phyloP scores from a whole-genome alignment of 92 coral and sea anemone species.

The Pocillopora grandis region DNA sequence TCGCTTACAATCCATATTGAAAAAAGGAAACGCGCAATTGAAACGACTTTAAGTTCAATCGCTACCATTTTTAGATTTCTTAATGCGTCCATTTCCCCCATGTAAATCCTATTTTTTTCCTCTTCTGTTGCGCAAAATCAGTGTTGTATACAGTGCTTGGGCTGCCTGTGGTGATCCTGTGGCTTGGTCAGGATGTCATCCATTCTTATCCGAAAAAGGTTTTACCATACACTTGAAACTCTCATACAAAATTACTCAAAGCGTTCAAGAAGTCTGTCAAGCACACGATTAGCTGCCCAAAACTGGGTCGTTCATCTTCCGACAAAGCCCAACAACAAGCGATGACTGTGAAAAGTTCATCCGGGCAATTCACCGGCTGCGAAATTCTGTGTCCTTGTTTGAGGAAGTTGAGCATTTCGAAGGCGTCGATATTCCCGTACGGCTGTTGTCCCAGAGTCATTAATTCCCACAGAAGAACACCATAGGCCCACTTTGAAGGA shows the following conservation, averaged over 20 bases:
- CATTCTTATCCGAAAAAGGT: too few species aligned
- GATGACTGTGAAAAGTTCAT: constrained; percentile 93
- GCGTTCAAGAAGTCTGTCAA: constrained; percentile 93
- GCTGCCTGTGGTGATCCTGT: too few species aligned
- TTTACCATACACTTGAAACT: background rate
- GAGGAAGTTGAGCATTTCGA: constrained; percentile 94
- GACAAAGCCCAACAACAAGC: constrained; percentile 99
- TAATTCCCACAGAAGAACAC: constrained; percentile 96
- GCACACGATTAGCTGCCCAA: constrained; percentile 83
- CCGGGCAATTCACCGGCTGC: constrained; percentile 97
- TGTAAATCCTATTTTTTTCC: too few species aligned
- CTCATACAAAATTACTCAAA: constrained; percentile 83
- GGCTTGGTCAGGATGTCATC: too few species aligned
- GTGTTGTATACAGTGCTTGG: too few species aligned
- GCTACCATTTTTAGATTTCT: too few species aligned
- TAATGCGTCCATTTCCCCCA: too few species aligned
- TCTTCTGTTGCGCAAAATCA: too few species aligned
- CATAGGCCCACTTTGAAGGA: constrained; percentile 88
- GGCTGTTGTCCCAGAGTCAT: constrained; percentile 97
- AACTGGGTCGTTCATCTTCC: constrained; percentile 93
- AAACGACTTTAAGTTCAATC: too few species aligned
- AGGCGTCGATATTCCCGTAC: constrained; percentile 95
- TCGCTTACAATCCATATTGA: too few species aligned
- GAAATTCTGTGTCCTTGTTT: constrained; percentile 97
- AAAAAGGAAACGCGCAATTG: too few species aligned